These are phyloP conservation scores for Falco peregrinus DNA, from an alignment of 2,797 vertebrate species.

Conservation along the genomic window DNA sequence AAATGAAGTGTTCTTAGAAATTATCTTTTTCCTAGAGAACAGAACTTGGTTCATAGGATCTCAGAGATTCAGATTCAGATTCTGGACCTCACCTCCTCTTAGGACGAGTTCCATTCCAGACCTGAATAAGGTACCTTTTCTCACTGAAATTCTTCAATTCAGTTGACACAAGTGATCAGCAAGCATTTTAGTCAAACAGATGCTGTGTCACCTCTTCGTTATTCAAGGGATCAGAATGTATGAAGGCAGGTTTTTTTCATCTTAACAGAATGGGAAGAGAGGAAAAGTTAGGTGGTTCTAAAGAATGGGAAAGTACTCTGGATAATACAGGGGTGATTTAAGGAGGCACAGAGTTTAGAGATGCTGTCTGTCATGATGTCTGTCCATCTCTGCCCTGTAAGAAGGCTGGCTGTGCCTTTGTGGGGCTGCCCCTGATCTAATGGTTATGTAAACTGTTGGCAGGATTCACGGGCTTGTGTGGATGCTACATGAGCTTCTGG, in stretches of 20 bases:
- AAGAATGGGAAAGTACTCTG: neutral
- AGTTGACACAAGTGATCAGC: neutral
- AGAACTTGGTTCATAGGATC: neutral
- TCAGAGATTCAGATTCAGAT: neutral
- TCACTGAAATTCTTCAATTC: neutral
- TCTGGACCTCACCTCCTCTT: neutral
- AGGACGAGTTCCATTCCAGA: neutral
- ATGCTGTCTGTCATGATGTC: accelerated
- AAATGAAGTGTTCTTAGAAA: slow-evolving; percentile 31
- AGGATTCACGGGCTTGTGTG: neutral
- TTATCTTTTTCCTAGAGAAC: neutral
- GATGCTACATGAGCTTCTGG: neutral
- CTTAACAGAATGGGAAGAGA: neutral
- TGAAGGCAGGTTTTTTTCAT: neutral
- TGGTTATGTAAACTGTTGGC: neutral
- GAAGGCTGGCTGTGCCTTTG: neutral
- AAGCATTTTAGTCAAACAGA: neutral
- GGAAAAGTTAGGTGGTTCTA: neutral
- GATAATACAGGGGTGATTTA: neutral
- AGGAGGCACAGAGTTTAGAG: neutral
- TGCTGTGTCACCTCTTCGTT: neutral
- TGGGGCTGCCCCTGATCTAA: neutral
- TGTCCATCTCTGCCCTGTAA: neutral
- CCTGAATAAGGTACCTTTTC: neutral
- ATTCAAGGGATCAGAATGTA: neutral